phyloP scores from a whole-genome alignment of 2,888 invertebrate species.

The Diarsia rubi region DNA sequence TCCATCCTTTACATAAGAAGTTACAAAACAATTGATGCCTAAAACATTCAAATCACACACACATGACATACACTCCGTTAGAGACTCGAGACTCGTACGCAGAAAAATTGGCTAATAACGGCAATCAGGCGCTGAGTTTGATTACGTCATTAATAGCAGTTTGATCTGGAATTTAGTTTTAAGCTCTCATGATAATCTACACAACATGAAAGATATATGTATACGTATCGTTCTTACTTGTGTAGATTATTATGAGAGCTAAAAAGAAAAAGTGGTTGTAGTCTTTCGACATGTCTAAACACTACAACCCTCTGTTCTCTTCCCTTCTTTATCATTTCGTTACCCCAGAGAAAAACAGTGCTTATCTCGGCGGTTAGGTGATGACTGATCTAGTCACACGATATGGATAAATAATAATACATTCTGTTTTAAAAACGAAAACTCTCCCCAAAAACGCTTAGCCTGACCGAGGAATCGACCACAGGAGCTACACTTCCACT shows the following conservation, averaged over 20 bases:
- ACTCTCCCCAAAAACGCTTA: background rate
- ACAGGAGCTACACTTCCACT: no score
- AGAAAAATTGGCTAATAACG: slow-evolving; percentile 22
- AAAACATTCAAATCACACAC: slow-evolving; percentile 8
- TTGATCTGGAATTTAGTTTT: background rate
- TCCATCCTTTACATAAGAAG: background rate
- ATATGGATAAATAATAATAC: background rate
- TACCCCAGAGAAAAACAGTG: background rate
- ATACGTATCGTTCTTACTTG: no score
- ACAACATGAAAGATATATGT: no score
- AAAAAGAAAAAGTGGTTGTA: no score
- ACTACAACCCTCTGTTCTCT: no score
- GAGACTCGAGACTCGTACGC: background rate
- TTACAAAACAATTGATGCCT: background rate
- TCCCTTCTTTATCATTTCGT: background rate
- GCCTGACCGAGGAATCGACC: no score
- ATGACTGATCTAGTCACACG: background rate
- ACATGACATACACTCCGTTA: background rate
- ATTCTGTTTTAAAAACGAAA: background rate
- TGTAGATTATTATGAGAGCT: no score
- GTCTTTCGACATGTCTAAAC: no score
- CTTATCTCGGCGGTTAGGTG: background rate
- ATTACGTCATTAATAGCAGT: slow-evolving; percentile 7
- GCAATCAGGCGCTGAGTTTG: slow-evolving; percentile 25
- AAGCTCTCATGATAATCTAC: background rate